Conservation (phyloP, 2,888 invertebrate species). For the Orchesellides sinensis region DNA sequence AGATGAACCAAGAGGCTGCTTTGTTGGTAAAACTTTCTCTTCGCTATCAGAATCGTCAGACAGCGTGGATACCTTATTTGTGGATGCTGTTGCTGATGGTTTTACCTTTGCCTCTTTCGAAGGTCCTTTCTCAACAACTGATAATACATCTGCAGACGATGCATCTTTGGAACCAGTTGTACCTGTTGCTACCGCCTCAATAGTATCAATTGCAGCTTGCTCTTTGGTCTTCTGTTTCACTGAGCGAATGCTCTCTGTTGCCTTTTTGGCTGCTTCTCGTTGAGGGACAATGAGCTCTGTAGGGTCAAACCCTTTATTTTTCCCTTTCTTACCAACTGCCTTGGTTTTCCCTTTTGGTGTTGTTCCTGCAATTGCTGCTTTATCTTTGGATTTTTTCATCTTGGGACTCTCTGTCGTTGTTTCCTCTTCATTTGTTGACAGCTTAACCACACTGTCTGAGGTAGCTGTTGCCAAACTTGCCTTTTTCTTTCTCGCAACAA, state of each 20-base stretch:
- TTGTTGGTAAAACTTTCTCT: constrained; percentile 22
- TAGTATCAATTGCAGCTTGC: background rate
- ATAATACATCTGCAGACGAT: too few relatives aligned
- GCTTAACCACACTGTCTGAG: background rate
- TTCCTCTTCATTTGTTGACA: background rate
- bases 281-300: constrained; percentile 93
- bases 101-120: constrained; percentile 21
- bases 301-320: constrained; percentile 79
- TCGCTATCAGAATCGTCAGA: constrained; percentile 22
- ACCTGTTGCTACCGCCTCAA: background rate
- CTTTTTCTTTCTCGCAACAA: constrained; percentile 27
- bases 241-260: constrained; percentile 88
- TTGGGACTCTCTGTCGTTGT: constrained; percentile 34
- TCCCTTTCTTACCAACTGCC: constrained; percentile 73
- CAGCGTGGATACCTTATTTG: background rate
- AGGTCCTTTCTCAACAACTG: constrained; percentile 13
- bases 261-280: constrained; percentile 93
- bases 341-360: constrained; percentile 76
- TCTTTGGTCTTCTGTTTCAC: constrained; percentile 80
- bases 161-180: background rate
- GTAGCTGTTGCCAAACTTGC: background rate
- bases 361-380: constrained; percentile 48
- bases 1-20: too few relatives aligned
- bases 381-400: constrained; percentile 28
- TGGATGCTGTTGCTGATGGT: background rate